These are phyloP conservation scores for Melipona bicolor DNA, from an alignment of 2,888 invertebrate species.

Conservation along the genomic window DNA sequence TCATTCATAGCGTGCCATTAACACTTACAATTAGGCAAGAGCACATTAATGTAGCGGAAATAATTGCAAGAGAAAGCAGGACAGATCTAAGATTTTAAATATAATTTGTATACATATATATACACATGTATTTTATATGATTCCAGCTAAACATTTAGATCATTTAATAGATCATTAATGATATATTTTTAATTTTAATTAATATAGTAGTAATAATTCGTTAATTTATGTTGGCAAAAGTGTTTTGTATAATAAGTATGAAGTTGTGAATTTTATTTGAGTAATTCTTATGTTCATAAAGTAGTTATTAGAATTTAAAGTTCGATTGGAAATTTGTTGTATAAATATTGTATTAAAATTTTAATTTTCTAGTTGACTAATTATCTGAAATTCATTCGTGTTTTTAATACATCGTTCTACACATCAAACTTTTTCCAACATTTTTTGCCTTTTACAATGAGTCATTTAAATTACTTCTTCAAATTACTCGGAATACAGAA, in stretches of 20 bases:
- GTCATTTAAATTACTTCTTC: too few species aligned
- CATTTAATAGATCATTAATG: not conserved
- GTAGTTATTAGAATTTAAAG: too few species aligned
- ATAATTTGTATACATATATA: not conserved
- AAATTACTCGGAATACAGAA: too few species aligned
- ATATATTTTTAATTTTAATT: not conserved
- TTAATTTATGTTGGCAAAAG: not conserved
- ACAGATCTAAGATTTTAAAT: constrained; percentile 39
- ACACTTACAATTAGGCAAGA: not conserved
- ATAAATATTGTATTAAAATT: too few species aligned
- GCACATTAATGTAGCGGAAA: constrained; percentile 40
- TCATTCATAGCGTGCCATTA: constrained; percentile 30
- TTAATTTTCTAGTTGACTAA: too few species aligned
- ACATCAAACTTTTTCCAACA: too few species aligned
- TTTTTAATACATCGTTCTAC: too few species aligned
- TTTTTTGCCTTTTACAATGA: too few species aligned
- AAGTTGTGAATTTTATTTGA: not conserved
- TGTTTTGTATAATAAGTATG: not conserved
- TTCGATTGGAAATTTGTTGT: too few species aligned
- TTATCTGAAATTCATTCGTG: too few species aligned
- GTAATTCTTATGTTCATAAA: too few species aligned
- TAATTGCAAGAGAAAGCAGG: constrained; percentile 59
- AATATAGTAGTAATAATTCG: not conserved
- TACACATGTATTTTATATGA: not conserved
- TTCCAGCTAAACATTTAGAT: not conserved